Conservation (phyloP, 30 jellyfish, hydroid and myxozoan species). For the Turritopsis dohrnii region DNA sequence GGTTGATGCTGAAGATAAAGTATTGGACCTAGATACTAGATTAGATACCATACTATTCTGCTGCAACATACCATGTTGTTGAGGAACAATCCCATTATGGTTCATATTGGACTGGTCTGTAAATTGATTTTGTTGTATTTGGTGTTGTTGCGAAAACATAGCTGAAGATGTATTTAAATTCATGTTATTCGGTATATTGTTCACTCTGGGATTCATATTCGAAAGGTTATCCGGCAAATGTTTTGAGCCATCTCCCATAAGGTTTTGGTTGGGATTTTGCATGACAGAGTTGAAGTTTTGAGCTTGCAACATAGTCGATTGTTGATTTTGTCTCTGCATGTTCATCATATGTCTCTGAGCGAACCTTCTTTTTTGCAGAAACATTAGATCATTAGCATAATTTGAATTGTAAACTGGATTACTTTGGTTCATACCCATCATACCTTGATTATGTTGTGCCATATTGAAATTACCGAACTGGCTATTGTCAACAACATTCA, state of each 20-base stretch:
- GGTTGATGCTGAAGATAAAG: neutral
- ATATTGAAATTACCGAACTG: slow-evolving; percentile 5
- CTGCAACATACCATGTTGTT: neutral
- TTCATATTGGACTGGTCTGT: neutral
- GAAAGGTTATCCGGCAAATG: neutral
- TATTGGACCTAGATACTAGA: neutral
- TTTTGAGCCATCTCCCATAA: neutral
- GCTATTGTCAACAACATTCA: neutral
- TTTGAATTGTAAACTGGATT: neutral
- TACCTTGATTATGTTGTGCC: neutral
- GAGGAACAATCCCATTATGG: neutral
- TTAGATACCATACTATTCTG: neutral
- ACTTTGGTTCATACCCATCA: slow-evolving; percentile 19
- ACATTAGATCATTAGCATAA: neutral
- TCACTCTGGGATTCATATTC: neutral
- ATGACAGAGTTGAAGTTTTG: neutral
- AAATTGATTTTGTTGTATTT: slow-evolving; percentile 11
- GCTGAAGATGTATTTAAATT: slow-evolving; percentile 11
- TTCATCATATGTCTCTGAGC: neutral
- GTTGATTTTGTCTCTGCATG: neutral
- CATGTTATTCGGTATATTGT: neutral
- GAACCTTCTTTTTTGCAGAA: neutral
- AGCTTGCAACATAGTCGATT: neutral
- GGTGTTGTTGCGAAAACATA: slow-evolving; percentile 20
- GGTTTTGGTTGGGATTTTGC: neutral